Evolutionary conservation across 2,888 invertebrate genomes (phyloP).

Genomic region (Cinara cedri): DNA sequence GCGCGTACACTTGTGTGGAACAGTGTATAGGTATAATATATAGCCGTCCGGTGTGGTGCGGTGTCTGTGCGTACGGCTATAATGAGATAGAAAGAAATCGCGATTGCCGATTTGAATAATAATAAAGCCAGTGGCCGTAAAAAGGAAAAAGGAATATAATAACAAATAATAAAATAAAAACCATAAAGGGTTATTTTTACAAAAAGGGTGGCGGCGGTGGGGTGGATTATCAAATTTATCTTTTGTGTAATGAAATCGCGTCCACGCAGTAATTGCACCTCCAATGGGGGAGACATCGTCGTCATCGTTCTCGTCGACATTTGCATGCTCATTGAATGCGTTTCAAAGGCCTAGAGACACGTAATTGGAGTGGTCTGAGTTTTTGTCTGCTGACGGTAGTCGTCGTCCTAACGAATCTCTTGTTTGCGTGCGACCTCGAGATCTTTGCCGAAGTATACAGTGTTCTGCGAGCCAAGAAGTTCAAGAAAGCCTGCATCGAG

Average conservation of each 20-base stretch:
- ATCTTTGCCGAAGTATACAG: slow-evolving; percentile 11
- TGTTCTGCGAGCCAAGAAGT: no score
- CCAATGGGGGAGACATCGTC: not conserved
- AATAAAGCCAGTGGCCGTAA: slow-evolving; percentile 41
- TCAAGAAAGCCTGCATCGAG: no score
- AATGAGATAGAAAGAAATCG: slow-evolving; percentile 34
- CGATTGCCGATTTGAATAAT: slow-evolving; percentile 47
- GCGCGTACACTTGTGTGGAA: not conserved
- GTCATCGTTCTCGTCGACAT: no score
- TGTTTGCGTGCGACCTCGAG: slow-evolving; percentile 41
- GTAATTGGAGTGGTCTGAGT: slow-evolving; percentile 51
- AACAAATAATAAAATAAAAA: not conserved
- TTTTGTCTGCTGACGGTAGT: slow-evolving; percentile 20
- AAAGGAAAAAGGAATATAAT: slow-evolving; percentile 26
- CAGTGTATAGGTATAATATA: no score
- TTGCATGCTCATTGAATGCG: slow-evolving; percentile 37
- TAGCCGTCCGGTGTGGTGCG: not conserved
- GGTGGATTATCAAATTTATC: slow-evolving; percentile 46
- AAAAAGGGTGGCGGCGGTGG: not conserved
- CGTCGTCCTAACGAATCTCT: slow-evolving; percentile 48
- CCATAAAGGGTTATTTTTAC: slow-evolving; percentile 42
- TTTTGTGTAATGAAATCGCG: slow-evolving; percentile 48
- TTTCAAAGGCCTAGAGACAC: not conserved
- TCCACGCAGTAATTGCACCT: slow-evolving; percentile 30
- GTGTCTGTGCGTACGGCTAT: slow-evolving; percentile 16